phyloP scores from a whole-genome alignment of 2,888 invertebrate species.

The Eupeodes luniger region DNA sequence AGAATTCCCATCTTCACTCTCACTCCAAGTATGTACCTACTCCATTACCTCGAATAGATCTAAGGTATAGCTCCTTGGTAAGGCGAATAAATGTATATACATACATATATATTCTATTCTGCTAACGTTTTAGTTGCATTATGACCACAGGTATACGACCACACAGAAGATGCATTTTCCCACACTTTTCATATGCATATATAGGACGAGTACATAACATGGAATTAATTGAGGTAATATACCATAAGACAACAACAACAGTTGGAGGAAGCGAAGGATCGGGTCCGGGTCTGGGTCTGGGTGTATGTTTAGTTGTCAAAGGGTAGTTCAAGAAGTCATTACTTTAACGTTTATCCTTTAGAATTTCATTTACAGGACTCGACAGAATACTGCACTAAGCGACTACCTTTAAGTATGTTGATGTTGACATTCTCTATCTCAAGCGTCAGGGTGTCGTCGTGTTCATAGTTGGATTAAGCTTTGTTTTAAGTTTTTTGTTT shows the following conservation, averaged over 20 bases:
- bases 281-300: background rate
- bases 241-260: slow-evolving; percentile 10
- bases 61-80: background rate
- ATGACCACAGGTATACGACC: slow-evolving; percentile 11
- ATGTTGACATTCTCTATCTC: background rate
- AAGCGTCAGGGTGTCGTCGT: slow-evolving; percentile 2
- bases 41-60: background rate
- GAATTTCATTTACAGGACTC: slow-evolving; percentile 46
- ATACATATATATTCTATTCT: background rate
- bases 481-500: slow-evolving; percentile 2
- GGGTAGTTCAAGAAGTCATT: slow-evolving; percentile 59
- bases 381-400: background rate
- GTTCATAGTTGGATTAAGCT: slow-evolving; percentile 11
- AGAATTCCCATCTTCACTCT: background rate
- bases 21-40: background rate
- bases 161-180: slow-evolving; percentile 45
- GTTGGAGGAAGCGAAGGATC: background rate
- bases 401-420: background rate
- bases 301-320: slow-evolving; percentile 2
- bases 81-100: background rate
- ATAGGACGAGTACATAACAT: background rate
- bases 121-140: background rate
- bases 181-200: slow-evolving; percentile 8
- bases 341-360: slow-evolving; percentile 50
- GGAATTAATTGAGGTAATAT: slow-evolving; percentile 61